phyloP scores from a whole-genome alignment of 2,888 invertebrate species.

The Heliconius sara region DNA sequence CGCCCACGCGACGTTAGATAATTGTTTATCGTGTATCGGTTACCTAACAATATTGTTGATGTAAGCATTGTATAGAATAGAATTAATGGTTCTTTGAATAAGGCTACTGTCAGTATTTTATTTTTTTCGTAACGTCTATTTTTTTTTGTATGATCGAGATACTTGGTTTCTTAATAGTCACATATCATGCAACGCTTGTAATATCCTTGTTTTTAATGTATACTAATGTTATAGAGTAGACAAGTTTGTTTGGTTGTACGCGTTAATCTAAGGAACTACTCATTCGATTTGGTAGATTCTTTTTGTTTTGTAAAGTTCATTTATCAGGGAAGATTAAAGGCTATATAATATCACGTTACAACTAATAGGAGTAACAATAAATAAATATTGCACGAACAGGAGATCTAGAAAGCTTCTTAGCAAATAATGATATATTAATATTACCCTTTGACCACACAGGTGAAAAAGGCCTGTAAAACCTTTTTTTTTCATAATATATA shows the following conservation, averaged over 20 bases:
- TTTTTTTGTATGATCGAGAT: neutral
- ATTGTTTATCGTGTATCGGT: slow-evolving; percentile 43
- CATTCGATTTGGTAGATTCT: neutral
- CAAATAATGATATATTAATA: too few relatives aligned
- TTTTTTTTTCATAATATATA: too few relatives aligned
- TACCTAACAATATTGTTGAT: slow-evolving; percentile 43
- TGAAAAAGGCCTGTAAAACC: too few relatives aligned
- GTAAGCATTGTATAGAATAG: slow-evolving; percentile 33
- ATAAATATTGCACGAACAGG: neutral
- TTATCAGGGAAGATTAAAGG: neutral
- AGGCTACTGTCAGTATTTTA: slow-evolving; percentile 8
- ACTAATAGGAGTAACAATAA: neutral
- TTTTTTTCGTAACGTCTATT: slow-evolving; percentile 20
- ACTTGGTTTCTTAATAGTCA: neutral
- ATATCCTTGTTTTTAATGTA: neutral
- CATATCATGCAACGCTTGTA: neutral
- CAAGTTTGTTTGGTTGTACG: neutral
- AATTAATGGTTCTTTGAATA: slow-evolving; percentile 32
- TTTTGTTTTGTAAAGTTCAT: neutral
- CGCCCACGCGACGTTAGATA: slow-evolving; percentile 43
- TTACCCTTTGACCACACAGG: too few relatives aligned
- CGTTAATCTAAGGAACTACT: neutral
- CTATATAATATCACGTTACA: neutral
- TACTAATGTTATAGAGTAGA: neutral
- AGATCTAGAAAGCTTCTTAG: too few relatives aligned